Percentiles rank a stretch among this genome's conserved stretches.
Conservation (phyloP, 2,113 vertebrate species). For the Etia nguti region DNA sequence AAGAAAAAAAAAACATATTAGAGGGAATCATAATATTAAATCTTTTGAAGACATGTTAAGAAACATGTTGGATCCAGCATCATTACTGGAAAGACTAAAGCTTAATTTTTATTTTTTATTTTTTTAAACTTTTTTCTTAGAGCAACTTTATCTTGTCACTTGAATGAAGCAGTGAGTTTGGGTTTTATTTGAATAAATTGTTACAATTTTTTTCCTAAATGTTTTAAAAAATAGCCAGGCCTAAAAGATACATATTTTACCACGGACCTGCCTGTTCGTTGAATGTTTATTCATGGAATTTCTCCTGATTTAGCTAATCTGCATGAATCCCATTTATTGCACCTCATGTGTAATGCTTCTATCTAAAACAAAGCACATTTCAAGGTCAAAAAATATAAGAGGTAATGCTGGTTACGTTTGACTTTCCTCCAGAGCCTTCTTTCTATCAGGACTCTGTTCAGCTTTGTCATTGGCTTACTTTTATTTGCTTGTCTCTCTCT, state of each 20-base stretch:
- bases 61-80: background rate
- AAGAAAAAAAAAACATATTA: background rate
- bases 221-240: background rate
- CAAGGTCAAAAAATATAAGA: background rate
- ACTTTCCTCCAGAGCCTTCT: background rate
- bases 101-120: background rate
- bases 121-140: background rate
- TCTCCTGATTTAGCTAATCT: background rate
- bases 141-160: background rate
- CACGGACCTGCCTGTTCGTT: background rate
- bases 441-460: background rate
- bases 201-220: rapidly evolving
- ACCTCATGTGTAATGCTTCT: background rate
- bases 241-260: background rate
- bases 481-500: background rate
- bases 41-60: background rate
- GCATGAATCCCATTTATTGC: background rate
- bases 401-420: background rate
- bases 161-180: background rate
- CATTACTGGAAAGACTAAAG: background rate
- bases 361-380: background rate
- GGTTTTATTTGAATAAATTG: background rate
- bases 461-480: background rate
- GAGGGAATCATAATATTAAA: background rate
- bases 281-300: background rate